These are phyloP conservation scores for Sebastes oblongus DNA, from an alignment of 2,797 vertebrate genomes.

Conservation along the genomic window DNA sequence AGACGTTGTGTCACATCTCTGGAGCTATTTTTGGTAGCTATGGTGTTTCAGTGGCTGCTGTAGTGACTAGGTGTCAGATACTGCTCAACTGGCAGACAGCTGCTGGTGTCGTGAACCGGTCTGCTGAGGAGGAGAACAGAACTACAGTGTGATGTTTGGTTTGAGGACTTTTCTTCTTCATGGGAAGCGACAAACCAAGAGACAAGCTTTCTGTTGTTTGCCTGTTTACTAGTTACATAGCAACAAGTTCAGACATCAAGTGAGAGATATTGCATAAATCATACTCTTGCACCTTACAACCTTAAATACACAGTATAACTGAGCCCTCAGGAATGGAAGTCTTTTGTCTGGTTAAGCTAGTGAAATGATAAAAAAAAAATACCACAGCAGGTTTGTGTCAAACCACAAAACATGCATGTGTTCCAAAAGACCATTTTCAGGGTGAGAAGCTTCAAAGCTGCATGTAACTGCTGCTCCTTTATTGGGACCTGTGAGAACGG, in stretches of 20 bases:
- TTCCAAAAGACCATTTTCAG: slow-evolving; percentile 12
- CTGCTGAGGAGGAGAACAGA: slow-evolving; percentile 4
- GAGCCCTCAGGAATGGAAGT: slow-evolving; percentile 61
- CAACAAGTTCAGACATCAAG: slow-evolving; percentile 31
- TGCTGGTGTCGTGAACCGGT: slow-evolving; percentile 11
- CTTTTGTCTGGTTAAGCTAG: slow-evolving; percentile 10
- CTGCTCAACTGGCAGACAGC: slow-evolving; percentile 24
- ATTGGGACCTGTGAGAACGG: neutral
- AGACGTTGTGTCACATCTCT: slow-evolving; percentile 33
- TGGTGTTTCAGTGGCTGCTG: slow-evolving; percentile 60
- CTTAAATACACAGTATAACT: slow-evolving; percentile 35
- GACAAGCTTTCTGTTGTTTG: slow-evolving; percentile 29
- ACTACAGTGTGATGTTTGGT: slow-evolving; percentile 3
- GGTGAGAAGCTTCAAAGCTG: slow-evolving; percentile 28
- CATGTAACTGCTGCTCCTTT: slow-evolving; percentile 26
- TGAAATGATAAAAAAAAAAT: neutral
- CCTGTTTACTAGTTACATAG: slow-evolving; percentile 41
- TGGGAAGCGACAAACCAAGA: slow-evolving; percentile 26
- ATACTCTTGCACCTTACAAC: slow-evolving; percentile 43
- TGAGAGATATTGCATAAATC: slow-evolving; percentile 15
- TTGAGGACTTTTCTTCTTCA: slow-evolving; percentile 23
- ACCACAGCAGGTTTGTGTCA: slow-evolving; percentile 13
- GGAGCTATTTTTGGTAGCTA: slow-evolving; percentile 50
- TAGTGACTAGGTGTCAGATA: slow-evolving; percentile 51
- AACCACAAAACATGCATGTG: slow-evolving; percentile 45